phyloP scores from a whole-genome alignment of 2,797 vertebrate genomes.

The Melanitta fusca region DNA sequence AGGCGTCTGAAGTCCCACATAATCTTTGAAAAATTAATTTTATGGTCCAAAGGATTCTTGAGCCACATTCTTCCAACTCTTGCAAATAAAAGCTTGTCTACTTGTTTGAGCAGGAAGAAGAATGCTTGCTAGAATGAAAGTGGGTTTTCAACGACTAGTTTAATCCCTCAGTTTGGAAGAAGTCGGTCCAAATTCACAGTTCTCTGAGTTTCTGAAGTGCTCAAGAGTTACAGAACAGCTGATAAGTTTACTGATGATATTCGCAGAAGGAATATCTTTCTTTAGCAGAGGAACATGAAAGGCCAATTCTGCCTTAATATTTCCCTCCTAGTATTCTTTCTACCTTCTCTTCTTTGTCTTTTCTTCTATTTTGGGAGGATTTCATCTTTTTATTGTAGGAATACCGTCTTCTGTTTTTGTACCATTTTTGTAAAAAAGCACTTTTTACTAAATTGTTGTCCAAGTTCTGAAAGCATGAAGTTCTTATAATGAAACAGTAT shows the following conservation, averaged over 20 bases:
- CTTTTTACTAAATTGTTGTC: background rate
- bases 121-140: background rate
- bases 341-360: background rate
- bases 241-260: background rate
- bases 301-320: background rate
- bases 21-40: background rate
- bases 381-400: background rate
- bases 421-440: background rate
- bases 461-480: background rate
- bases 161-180: background rate
- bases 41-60: background rate
- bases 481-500: background rate
- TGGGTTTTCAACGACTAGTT: rapidly evolving
- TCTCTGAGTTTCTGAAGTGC: background rate
- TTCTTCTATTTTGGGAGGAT: background rate
- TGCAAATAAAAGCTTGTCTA: background rate
- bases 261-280: background rate
- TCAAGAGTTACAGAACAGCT: rapidly evolving
- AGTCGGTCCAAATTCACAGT: background rate
- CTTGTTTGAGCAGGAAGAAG: background rate
- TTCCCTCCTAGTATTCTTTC: background rate
- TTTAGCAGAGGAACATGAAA: background rate
- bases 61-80: background rate
- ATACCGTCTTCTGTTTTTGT: background rate
- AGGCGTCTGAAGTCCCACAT: background rate